These are phyloP conservation scores for Canis aureus DNA, from an alignment of 2,113 vertebrate genomes.

Conservation along the genomic window DNA sequence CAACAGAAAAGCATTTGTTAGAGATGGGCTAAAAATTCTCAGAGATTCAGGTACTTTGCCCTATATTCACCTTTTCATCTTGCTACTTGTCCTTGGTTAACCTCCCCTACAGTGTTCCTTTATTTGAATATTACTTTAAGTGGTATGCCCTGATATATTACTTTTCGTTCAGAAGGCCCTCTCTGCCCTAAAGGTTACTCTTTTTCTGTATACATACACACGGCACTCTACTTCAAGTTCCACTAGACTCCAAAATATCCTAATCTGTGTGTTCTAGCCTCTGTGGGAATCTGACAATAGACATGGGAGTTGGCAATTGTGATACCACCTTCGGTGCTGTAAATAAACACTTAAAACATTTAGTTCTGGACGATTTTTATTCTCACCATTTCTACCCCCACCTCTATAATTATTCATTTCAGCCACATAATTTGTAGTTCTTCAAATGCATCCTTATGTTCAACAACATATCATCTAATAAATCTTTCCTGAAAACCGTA, in stretches of 20 bases:
- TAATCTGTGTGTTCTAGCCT: background rate
- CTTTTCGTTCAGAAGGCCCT: background rate
- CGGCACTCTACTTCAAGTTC: background rate
- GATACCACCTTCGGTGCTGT: background rate
- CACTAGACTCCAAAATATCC: background rate
- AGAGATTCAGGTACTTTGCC: background rate
- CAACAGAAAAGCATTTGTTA: background rate
- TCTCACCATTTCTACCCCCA: background rate
- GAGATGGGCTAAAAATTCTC: background rate
- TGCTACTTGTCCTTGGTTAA: background rate
- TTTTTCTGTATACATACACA: background rate
- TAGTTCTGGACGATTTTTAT: background rate
- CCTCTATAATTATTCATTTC: background rate
- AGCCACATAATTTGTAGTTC: background rate
- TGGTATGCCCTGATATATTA: background rate
- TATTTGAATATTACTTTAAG: background rate
- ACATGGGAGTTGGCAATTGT: background rate
- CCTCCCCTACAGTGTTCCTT: background rate
- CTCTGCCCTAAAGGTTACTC: background rate
- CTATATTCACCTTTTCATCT: background rate
- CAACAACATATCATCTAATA: background rate
- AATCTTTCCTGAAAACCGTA: background rate
- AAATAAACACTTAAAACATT: background rate
- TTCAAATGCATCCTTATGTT: background rate
- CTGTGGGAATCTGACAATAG: background rate